Base-by-base conservation (phyloP, 2,797 vertebrate genomes). In the Podarcis lilfordi region DNA sequence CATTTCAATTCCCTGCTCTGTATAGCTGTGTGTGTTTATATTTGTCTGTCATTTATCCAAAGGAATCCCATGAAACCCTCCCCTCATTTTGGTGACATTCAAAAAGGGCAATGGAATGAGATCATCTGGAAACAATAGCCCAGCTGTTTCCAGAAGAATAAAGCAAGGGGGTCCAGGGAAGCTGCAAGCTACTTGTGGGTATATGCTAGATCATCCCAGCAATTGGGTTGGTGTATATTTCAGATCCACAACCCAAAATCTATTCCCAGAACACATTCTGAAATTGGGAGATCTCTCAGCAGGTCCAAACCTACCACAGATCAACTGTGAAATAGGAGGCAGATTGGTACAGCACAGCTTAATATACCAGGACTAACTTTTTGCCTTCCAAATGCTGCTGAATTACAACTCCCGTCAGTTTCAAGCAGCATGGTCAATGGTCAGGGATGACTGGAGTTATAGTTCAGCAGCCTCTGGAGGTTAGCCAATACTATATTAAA, bases 1-100 rank as follows among this genome's bases (percentile, higher is more conserved):
- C 37, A 71, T 88, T 89, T 89, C 88, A 17, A 80, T 85, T 83
- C 79, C 85, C 21, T 25, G 2, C 25, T 82, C 74, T n/a, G 78
- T 77, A 82, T 43, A 79, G n/a, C 17, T 85, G 86, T 69, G 19
- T 72, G 80, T 89, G 75, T n/a, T 86, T 88, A 3, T 75, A 80
- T 89, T 69, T 89, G 71, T 86, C 43, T 88, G 76, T 89, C 29
- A 43, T 23, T 89, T 61, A 78, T 25, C 89, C 88, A 86, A 85
- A 84, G 78, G 43, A 82, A 77, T 87, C 55, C 87, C 71, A 74
- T 35, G 61, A 72, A 91, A 89, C 72, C 84, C 15, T 15, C 79
- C 85, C 80, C 85, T 50, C 55, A 29, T 82, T 82, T 23, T 87
- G 43, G 86, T 90, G 37, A 43, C 82, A 90, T 84, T 87, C 85